Base-by-base conservation (phyloP, 2,888 invertebrate genomes). In the Endomychus coccineus region DNA sequence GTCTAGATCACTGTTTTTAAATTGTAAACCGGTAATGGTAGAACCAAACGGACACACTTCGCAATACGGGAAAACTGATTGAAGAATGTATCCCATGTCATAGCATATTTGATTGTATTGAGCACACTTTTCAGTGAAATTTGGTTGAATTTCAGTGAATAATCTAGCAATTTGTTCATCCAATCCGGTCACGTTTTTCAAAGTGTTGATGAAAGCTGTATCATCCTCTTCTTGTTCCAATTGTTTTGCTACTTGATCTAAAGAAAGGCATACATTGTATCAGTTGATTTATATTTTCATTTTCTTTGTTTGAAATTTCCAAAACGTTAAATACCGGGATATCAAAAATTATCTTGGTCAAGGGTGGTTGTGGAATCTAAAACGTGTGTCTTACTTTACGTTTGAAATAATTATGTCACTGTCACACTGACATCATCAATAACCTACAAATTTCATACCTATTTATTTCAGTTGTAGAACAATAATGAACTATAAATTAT, bases 1-100 rank as follows among this genome's bases (percentile, higher is more conserved):
- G 61, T 87, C 86, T 6, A 85, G 72, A 63, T 87, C 86, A 55
- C 83, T 83, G 15, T 69, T 71, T 55, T 73, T 74, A 39, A 83
- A 74, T 28, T 78, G 77, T 31, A 87, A 66, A 2, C 81, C 82
- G 1, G 78, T 83, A 1, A 79, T 71, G 19, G 80, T 76, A 0
- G 87, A 87, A 2, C 88, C 87, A 64, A 84, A 88, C 2, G 78
- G 75, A 40, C 68, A 59, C 3, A 72, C 67, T 23, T 49, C 47
- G 43, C 66, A 67, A 7, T 65, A 61, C 3, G 68, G 70, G 66
- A 70, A 74, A 17, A 49, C 48, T 3, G 40, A 36, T 38, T 57
- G 60, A 39, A 74, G 50, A 3, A 55, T 59, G 1, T 19, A 24
- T 52, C 69, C 65, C 14, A 75, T 45, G 55, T 74, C 73, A 0